Conservation (phyloP, 2,113 vertebrate genomes). For the Perca schrenkii region DNA sequence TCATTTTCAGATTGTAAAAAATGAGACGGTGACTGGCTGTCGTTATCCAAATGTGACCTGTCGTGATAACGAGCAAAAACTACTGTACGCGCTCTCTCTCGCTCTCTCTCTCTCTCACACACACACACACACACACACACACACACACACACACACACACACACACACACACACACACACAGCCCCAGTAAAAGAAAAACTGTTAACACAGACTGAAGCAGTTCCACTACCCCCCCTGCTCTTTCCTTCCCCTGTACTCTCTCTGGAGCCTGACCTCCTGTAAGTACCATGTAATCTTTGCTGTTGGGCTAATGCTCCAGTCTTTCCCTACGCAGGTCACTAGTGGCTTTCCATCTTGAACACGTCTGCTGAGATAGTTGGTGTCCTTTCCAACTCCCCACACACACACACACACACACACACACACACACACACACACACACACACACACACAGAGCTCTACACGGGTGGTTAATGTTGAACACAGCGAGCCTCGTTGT, state of each 20-base stretch:
- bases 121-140: neutral
- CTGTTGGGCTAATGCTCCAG: conserved; percentile 67
- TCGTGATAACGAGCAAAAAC: conserved; percentile 21
- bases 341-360: conserved; percentile 71
- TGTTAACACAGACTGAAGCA: conserved; percentile 31
- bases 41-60: conserved; percentile 23
- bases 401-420: no score
- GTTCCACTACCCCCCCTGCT: conserved; percentile 19
- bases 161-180: neutral
- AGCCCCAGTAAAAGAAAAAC: conserved; percentile 37
- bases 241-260: conserved; percentile 29
- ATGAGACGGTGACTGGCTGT: neutral
- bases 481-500: conserved; percentile 66
- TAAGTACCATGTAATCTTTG: conserved; percentile 79
- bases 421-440: neutral
- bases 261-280: conserved; percentile 53
- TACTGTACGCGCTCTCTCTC: neutral
- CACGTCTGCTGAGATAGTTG: conserved; percentile 63
- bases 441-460: conserved; percentile 15
- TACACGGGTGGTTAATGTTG: conserved; percentile 52
- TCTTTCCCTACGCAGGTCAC: conserved; percentile 67
- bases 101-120: neutral
- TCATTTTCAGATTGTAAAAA: conserved; percentile 12
- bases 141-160: neutral
- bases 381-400: conserved; percentile 2